A percentile compares a stretch with the other conserved stretches of the same genome.
phyloP scores from a whole-genome alignment of 2,113 vertebrate genomes.

The Ptilonorhynchus violaceus region DNA sequence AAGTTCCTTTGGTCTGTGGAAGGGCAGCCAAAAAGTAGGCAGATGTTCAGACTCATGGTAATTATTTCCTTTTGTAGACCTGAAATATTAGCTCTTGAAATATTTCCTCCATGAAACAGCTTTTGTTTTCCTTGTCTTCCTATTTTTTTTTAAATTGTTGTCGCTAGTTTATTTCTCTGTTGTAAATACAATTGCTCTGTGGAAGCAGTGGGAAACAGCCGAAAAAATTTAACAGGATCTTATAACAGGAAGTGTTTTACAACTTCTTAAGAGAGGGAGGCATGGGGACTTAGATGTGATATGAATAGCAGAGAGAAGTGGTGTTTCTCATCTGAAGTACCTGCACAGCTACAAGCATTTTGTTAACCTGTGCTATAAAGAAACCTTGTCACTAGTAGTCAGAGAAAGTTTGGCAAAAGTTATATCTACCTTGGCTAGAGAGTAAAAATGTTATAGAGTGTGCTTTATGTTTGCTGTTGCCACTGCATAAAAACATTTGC shows the following conservation, averaged over 20 bases:
- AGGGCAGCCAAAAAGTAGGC: not conserved
- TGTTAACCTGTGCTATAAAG: slow-evolving; percentile 10
- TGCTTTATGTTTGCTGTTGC: not conserved
- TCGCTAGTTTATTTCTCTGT: not conserved
- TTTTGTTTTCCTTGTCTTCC: not conserved
- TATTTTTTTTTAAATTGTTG: not conserved
- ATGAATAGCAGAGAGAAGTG: not conserved
- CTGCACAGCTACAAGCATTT: not conserved
- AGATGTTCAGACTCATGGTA: not conserved
- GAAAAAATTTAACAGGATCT: not conserved
- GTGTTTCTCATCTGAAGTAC: slow-evolving; percentile 24
- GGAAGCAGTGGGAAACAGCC: not conserved
- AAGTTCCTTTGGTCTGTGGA: not conserved
- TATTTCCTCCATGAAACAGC: not conserved
- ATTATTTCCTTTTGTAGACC: not conserved
- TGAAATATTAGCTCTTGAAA: not conserved
- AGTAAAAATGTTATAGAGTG: not conserved
- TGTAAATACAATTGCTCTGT: not conserved
- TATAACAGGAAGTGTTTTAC: not conserved
- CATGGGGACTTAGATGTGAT: not conserved
- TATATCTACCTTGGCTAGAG: not conserved
- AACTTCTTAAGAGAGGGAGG: not conserved
- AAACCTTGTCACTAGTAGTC: not conserved
- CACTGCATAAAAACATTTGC: not conserved
- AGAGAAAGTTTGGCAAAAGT: not conserved